These are phyloP conservation scores for Calliphora vomitoria DNA, from an alignment of 2,888 invertebrate species.

Conservation along the genomic window DNA sequence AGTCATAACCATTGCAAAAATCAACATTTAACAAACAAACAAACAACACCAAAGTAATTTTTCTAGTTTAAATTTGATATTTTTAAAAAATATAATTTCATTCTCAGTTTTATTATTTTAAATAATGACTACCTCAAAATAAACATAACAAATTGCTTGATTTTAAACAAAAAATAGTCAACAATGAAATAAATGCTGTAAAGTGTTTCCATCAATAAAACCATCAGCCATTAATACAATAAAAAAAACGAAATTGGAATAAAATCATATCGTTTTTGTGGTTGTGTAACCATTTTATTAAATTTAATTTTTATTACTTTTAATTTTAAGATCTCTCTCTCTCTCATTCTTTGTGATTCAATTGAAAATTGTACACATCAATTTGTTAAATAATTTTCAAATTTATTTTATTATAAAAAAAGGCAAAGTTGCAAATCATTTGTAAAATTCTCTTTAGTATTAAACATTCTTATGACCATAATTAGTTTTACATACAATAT, in stretches of 20 bases:
- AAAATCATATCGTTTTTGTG: slow-evolving; percentile 46
- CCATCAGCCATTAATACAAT: background rate
- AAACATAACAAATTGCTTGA: slow-evolving; percentile 47
- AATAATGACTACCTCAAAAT: slow-evolving; percentile 73
- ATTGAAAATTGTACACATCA: slow-evolving; percentile 66
- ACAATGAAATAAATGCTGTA: background rate
- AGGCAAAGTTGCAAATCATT: background rate
- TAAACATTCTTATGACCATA: slow-evolving; percentile 22
- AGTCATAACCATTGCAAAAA: slow-evolving; percentile 30
- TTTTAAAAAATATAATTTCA: slow-evolving; percentile 4
- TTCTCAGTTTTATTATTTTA: slow-evolving; percentile 41
- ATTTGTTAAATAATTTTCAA: slow-evolving; percentile 40
- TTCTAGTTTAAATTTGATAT: slow-evolving; percentile 22
- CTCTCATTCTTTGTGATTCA: slow-evolving; percentile 53
- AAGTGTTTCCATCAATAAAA: background rate
- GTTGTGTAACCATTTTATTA: background rate
- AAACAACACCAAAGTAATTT: slow-evolving; percentile 34
- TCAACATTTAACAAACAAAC: slow-evolving; percentile 5
- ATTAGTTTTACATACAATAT: slow-evolving; percentile 19
- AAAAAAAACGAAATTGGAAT: slow-evolving; percentile 30
- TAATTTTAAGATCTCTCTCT: slow-evolving; percentile 45
- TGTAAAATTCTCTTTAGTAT: slow-evolving; percentile 9
- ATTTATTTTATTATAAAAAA: background rate
- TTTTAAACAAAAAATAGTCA: slow-evolving; percentile 12
- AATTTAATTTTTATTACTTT: slow-evolving; percentile 18